phyloP scores from a whole-genome alignment of 2,113 vertebrate genomes.

The Ceyx melanurus region DNA sequence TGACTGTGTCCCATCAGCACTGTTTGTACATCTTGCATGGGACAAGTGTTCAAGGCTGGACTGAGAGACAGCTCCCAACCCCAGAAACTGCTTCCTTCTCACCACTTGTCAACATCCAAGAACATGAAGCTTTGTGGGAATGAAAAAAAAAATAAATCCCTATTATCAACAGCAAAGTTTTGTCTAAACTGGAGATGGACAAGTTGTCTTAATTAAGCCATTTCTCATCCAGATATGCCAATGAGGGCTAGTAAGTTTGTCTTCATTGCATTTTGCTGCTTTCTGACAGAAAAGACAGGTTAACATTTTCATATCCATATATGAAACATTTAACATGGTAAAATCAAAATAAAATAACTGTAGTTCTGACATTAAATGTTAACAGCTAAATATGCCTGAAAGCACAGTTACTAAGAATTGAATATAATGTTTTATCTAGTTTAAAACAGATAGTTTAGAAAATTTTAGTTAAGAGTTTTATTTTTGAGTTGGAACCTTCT shows the following conservation, averaged over 20 bases:
- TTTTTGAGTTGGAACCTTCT: background rate
- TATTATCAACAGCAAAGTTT: fast-evolving
- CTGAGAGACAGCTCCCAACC: background rate
- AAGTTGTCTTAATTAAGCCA: background rate
- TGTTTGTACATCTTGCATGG: background rate
- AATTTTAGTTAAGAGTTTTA: background rate
- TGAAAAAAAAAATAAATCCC: background rate
- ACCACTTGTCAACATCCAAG: background rate
- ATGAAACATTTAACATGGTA: background rate
- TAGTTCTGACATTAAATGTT: background rate
- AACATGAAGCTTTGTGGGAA: background rate
- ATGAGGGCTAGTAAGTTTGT: background rate
- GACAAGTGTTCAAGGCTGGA: background rate
- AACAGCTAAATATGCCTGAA: background rate
- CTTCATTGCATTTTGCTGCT: background rate
- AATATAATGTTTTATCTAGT: background rate
- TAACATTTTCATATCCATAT: background rate
- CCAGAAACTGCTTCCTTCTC: background rate
- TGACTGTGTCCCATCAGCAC: fast-evolving
- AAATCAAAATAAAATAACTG: background rate
- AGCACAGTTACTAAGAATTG: background rate
- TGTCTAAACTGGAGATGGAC: background rate
- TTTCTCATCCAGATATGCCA: background rate
- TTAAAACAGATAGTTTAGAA: background rate
- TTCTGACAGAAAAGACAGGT: background rate